These are phyloP conservation scores for Anarrhichthys ocellatus DNA, from an alignment of 2,113 vertebrate species.

Conservation along the genomic window DNA sequence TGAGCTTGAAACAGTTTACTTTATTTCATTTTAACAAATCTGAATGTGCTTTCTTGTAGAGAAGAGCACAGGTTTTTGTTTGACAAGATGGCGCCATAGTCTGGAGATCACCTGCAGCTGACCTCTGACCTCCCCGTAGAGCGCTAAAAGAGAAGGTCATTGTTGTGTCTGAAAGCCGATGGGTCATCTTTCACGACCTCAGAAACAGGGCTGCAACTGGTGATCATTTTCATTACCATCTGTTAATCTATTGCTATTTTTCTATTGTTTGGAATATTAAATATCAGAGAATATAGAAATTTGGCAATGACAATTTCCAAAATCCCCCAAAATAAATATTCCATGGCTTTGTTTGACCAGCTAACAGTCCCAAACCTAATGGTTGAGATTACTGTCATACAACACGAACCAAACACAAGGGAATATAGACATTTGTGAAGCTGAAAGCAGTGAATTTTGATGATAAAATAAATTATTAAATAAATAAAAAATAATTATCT, in stretches of 20 bases:
- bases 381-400: not conserved
- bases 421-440: not conserved
- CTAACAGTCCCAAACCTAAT: not conserved
- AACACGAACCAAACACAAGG: not conserved
- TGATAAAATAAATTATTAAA: not conserved
- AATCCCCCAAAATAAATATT: not conserved
- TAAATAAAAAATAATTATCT: not conserved
- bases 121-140: constrained; percentile 1
- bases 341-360: not conserved
- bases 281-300: not conserved
- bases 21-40: not conserved
- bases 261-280: not conserved
- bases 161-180: not conserved
- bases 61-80: not conserved
- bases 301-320: not conserved
- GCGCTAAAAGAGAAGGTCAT: not conserved
- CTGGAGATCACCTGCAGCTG: not conserved
- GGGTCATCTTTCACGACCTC: not conserved
- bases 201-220: not conserved
- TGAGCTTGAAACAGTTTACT: not conserved
- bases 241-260: not conserved
- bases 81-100: not conserved
- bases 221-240: not conserved
- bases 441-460: not conserved
- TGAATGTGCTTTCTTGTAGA: not conserved